These are phyloP conservation scores for Rutpela maculata DNA, from an alignment of 2,888 invertebrate genomes.

Conservation along the genomic window DNA sequence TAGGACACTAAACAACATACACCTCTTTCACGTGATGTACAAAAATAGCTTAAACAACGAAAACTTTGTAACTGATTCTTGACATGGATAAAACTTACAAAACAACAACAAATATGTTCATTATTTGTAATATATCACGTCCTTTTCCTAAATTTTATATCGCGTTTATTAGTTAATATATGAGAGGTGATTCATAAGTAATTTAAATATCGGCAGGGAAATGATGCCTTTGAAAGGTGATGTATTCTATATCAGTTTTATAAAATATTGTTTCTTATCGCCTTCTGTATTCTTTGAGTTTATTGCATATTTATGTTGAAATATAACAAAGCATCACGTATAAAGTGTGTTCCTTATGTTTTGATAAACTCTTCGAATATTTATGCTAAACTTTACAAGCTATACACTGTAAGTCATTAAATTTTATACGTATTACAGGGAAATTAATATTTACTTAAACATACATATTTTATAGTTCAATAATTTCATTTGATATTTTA, in stretches of 20 bases:
- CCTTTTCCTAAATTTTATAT: background rate
- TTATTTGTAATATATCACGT: no score
- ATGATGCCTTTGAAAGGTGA: conserved; percentile 49
- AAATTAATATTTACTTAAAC: no score
- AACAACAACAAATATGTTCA: no score
- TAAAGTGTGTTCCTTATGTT: conserved; percentile 40
- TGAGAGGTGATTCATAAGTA: conserved; percentile 50
- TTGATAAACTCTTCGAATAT: conserved; percentile 26
- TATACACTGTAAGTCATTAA: background rate
- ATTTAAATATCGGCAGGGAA: conserved; percentile 50
- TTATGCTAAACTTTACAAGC: background rate
- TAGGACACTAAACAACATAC: conserved; percentile 9
- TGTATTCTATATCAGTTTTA: conserved; percentile 52
- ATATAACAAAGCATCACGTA: conserved; percentile 51
- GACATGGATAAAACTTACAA: no score
- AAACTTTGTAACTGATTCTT: no score
- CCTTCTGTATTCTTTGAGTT: conserved; percentile 51
- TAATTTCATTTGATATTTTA: no score
- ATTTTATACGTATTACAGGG: no score
- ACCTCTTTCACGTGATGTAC: background rate
- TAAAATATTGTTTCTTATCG: conserved; percentile 54
- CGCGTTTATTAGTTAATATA: conserved; percentile 42
- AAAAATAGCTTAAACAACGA: no score
- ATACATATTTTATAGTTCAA: no score
- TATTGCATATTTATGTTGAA: conserved; percentile 53